Base-by-base conservation (phyloP, 2,113 vertebrate genomes). In the Megaptera novaeangliae region DNA sequence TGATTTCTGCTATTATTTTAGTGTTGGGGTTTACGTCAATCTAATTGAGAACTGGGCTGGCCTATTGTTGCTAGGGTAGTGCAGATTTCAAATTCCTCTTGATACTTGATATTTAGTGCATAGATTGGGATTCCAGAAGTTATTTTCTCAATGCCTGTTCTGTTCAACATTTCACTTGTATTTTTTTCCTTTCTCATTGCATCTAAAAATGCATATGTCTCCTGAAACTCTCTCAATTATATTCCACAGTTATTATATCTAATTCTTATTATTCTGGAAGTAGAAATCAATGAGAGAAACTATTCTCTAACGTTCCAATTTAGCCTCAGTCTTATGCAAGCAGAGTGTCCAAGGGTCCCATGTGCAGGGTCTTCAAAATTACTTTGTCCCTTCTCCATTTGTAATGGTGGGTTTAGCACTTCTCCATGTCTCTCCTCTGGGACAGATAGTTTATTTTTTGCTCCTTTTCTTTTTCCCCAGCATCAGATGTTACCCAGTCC, bases 351-450 rank as follows among this genome's bases (percentile, higher is more conserved):
- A 46, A 55, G 17, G 5, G 20, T 39, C 52, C 29, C 31, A 66
- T 0, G 0, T 41, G 0, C 6, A 15, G 34, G 18, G 0, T 3
- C 4, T 7, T 39, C 3, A 3, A 5, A 63, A 21, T 44, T 15
- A 13, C 6, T 20, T 11, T 44, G 8, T 5, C 2, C 9, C 4
- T 93, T 57, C 25, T 66, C 20, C 1, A 36, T 23, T n/a, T 66
- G 34, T 17, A 14, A 15, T 59, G 44, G 8, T 59, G 31, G 10
- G 1, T 3, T 78, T 21, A 49, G 3, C 17, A 61, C 6, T 71
- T 64, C 25, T 66, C 12, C 25, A 6, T 34, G 74, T 0, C 1
- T 12, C 17, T 77, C 12, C 13, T 1, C 27, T 1, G 9, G 10
- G 5, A 39, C 3, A 83, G 21, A 71, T 2, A 25, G n/a, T 10